Evolutionary conservation across 2,113 vertebrate species (phyloP).

Genomic region (Lontra canadensis): DNA sequence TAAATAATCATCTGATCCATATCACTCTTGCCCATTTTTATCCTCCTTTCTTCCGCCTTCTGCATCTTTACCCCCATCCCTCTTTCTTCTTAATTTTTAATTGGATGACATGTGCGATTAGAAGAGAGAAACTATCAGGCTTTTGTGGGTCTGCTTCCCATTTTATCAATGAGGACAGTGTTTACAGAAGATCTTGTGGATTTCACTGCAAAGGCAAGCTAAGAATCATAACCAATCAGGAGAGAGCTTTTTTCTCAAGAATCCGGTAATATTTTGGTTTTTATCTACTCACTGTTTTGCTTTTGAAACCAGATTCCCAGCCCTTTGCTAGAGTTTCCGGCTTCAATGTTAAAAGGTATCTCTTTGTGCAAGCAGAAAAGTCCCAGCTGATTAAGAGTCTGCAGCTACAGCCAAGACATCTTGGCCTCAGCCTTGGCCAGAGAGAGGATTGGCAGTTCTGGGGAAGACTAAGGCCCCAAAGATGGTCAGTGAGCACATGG

Average conservation of each 20-base stretch:
- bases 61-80: background rate
- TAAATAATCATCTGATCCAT: background rate
- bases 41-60: background rate
- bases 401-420: background rate
- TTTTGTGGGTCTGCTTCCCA: background rate
- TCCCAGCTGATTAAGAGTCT: background rate
- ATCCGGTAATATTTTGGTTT: background rate
- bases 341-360: background rate
- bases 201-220: background rate
- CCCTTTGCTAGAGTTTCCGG: background rate
- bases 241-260: constrained; percentile 15
- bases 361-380: background rate
- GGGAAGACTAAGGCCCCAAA: background rate
- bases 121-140: background rate
- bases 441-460: background rate
- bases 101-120: background rate
- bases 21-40: background rate
- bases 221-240: background rate
- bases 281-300: background rate
- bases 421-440: background rate
- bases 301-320: constrained; percentile 48
- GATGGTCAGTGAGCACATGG: background rate
- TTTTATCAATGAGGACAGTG: constrained; percentile 9
- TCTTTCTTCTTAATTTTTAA: background rate
- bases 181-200: constrained; percentile 10